These are phyloP conservation scores for Hipposideros armiger DNA, from an alignment of 2,113 vertebrate genomes.

Conservation along the genomic window DNA sequence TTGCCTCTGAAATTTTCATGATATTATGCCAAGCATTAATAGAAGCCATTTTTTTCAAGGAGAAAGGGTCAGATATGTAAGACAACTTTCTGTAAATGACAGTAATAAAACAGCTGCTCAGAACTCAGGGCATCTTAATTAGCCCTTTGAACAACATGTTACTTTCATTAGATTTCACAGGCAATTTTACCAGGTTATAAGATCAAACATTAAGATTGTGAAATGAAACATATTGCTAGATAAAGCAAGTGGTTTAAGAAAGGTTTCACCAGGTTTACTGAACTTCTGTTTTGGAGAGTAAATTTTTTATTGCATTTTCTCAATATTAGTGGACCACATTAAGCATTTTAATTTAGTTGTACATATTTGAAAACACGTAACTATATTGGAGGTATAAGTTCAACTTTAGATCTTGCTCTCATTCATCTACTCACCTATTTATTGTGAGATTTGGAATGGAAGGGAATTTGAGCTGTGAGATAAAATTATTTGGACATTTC, in stretches of 20 bases:
- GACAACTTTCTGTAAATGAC: constrained; percentile 18
- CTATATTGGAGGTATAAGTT: not conserved
- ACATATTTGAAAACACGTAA: constrained; percentile 49
- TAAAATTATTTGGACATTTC: constrained; percentile 63
- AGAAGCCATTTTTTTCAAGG: constrained; percentile 56
- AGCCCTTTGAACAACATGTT: constrained; percentile 58
- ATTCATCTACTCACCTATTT: not conserved
- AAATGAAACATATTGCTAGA: constrained; percentile 45
- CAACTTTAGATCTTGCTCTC: not conserved
- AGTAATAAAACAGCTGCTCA: constrained; percentile 10
- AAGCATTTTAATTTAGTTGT: constrained; percentile 36
- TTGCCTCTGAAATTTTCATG: constrained; percentile 49
- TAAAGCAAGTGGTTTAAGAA: constrained; percentile 34
- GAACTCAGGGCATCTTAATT: constrained; percentile 36
- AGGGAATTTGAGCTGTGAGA: constrained; percentile 15
- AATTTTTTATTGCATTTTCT: not conserved
- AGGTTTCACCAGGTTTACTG: not conserved
- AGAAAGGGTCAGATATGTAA: constrained; percentile 46
- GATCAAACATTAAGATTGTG: constrained; percentile 18
- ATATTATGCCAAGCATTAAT: not conserved
- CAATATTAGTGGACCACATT: not conserved
- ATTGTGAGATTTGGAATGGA: constrained; percentile 8
- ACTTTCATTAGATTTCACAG: constrained; percentile 74
- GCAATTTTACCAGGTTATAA: constrained; percentile 69
- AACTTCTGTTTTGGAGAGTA: not conserved